These are phyloP conservation scores for Montipora capricornis DNA, from an alignment of 64 coral and sea anemone species.

Conservation along the genomic window DNA sequence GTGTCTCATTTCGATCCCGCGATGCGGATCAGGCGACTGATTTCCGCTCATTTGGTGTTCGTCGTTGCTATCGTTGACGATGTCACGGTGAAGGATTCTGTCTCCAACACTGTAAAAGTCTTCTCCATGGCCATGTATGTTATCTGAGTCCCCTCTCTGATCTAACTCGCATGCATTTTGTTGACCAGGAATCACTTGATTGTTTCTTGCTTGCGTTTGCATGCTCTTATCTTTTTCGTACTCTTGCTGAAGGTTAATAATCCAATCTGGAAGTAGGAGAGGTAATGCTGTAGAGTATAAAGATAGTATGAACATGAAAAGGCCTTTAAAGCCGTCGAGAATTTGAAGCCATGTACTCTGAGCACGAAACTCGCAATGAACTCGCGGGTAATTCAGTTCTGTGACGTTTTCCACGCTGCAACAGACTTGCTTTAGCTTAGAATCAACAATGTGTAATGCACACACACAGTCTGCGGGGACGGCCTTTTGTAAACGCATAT, in stretches of 20 bases:
- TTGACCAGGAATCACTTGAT: background rate
- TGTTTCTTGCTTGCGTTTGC: background rate
- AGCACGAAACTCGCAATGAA: background rate
- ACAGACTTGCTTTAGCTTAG: background rate
- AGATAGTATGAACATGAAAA: background rate
- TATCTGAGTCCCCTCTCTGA: no score
- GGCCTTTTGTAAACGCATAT: background rate
- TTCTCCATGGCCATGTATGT: no score
- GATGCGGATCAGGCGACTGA: no score
- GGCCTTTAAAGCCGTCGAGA: background rate
- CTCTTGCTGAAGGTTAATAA: constrained; percentile 2
- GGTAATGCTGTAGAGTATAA: background rate
- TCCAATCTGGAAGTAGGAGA: background rate
- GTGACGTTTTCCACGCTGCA: background rate
- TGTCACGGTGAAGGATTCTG: no score
- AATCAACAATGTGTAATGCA: background rate
- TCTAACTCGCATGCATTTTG: background rate
- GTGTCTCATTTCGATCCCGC: background rate
- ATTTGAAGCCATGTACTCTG: background rate
- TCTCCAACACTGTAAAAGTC: no score
- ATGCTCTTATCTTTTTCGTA: background rate
- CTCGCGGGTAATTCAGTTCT: background rate
- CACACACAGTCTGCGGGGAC: background rate
- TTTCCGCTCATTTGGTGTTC: no score
- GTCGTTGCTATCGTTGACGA: no score